Evolutionary conservation across 2,888 invertebrate genomes (phyloP), one percentile per base, ranked within the genome.

Genomic region (Cecidostiba fungosa): DNA sequence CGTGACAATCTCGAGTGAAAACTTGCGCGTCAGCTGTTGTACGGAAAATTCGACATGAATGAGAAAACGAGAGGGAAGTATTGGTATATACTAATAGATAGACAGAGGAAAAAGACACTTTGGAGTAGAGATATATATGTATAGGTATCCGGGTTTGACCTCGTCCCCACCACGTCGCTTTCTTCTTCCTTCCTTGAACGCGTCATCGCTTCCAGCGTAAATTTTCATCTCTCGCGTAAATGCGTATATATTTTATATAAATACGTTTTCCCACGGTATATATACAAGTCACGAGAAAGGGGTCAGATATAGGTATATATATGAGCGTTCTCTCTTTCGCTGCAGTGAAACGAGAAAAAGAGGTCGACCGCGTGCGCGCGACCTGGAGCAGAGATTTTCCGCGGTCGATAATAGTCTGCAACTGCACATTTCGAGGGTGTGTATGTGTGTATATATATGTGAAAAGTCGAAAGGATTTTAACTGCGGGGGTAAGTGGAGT

Each of bases 351-450:
- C 4, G 50, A 29, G 50, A 1, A 26, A 14, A 66, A 10, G n/a
- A 72, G 62, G 14, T 23, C 73, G 69, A 77, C 43, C 54, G 43
- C 73, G 62, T 62, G 73, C 39, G 81, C 43, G 36, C 54, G 54
- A 72, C 29, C 36, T 36, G 36, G 29, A 36, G 16, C n/a, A 59
- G 72, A 66, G 69, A 78, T 47, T 54, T 23, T 12, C 32, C 54
- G 36, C 80, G 81, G 81, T 82, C 73, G 73, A 74, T 82, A 74
- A 62, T 47, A 29, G 54, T 50, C 29, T 10, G 3, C 54, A 23
- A 59, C 8, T 32, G 50, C 32, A 5, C n/a, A 36, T 59, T 16
- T 39, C 50, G 19, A 23, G 19, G 29, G 26, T 43, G 4, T 19
- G 50, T 1, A 6, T 0, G 43, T 0, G 26, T 43, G 4, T 19